Evolutionary conservation across 2,113 vertebrate genomes (phyloP).

Genomic region (Herpailurus yagouaroundi): DNA sequence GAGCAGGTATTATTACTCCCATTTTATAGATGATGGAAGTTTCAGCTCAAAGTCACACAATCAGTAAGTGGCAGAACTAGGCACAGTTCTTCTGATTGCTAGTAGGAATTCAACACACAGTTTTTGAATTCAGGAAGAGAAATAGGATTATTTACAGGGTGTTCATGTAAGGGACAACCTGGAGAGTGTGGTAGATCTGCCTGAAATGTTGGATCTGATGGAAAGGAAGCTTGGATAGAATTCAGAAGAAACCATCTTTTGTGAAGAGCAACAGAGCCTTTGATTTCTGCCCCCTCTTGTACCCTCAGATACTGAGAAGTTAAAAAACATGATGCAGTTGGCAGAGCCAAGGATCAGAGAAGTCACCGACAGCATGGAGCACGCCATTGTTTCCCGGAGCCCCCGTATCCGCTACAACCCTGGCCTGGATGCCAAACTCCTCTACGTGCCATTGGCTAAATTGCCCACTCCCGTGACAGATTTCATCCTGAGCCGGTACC

Average conservation of each 20-base stretch:
- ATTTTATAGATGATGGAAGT: not conserved
- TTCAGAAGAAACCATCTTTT: not conserved
- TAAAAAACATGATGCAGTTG: constrained; percentile 49
- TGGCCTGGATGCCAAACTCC: constrained; percentile 86
- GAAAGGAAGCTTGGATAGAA: not conserved
- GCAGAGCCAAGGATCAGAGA: constrained; percentile 81
- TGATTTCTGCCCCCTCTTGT: not conserved
- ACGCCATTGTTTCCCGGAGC: constrained; percentile 83
- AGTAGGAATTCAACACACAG: not conserved
- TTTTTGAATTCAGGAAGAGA: not conserved
- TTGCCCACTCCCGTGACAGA: constrained; percentile 88
- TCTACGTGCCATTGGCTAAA: constrained; percentile 82
- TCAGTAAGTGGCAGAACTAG: not conserved
- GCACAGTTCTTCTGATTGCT: not conserved
- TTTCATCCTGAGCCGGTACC: constrained; percentile 76
- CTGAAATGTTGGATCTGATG: not conserved
- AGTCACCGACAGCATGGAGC: constrained; percentile 86
- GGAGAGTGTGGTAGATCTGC: not conserved
- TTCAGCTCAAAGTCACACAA: not conserved
- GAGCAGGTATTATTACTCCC: not conserved
- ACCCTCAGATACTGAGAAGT: constrained; percentile 64
- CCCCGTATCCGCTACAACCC: constrained; percentile 86
- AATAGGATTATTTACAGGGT: not conserved
- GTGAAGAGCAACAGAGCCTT: constrained; percentile 8
- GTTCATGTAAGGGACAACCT: not conserved